Evolutionary conservation across 2,888 invertebrate species (phyloP), one percentile per base, ranked within the genome.

Genomic region (Melipona beecheii): DNA sequence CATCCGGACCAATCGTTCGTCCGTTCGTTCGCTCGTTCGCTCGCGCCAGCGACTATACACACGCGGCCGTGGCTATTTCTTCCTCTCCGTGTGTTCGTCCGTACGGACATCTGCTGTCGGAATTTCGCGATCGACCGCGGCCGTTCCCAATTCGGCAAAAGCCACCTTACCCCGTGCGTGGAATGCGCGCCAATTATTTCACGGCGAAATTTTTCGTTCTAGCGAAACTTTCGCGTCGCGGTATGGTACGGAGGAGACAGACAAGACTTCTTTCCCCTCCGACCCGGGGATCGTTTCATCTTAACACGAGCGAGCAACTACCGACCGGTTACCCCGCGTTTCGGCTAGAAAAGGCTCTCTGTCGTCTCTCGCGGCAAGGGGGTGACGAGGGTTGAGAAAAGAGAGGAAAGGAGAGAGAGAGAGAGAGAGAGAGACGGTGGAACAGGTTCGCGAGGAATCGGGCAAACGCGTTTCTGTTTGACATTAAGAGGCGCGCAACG

Each of bases 401-500:
- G 31, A 5, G 19, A 11, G 31, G 36, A 21, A 13, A 54, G 9
- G 31, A 31, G 64, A 31, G 4, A 5, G 19, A 43, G 43, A 36
- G 9, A 36, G 36, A 43, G 43, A 43, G 9, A 43, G 43, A 15
- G 19, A 4, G 9, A 6, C 2, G 50, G 17, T 36, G n/a, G 21
- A 43, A n/a, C n/a, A 15, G 17, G 19, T 49, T 15, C 21, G 52
- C 36, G 71, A 52, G 19, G 43, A 81, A 70, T 36, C 24, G 24
- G 43, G 36, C 69, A 58, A 56, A 17, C 36, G 74, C 27, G 50
- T 76, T 52, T 58, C 21, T 76, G 58, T 31, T 70, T 56, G 83
- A 65, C 65, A 73, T 65, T 65, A 65, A 50, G 24, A 64, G 36
- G 84, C 83, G 81, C 86, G 82, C 27, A 56, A 27, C 68, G 83